Evolutionary conservation across 2,888 invertebrate species (phyloP), one percentile per base, ranked within the genome.

Genomic region (Gnatocerus cornutus): DNA sequence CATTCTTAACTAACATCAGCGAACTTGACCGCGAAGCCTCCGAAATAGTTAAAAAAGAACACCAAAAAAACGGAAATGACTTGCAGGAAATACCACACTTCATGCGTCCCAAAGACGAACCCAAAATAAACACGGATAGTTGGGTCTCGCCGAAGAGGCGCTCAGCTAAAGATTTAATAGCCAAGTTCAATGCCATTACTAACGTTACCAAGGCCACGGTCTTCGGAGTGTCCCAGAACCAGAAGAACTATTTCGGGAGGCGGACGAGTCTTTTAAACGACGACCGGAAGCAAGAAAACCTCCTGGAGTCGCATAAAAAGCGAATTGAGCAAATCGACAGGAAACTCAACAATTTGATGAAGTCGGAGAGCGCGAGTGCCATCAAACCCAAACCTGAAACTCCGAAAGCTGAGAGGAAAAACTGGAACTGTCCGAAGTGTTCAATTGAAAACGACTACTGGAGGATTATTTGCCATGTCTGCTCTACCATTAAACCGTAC

Each of bases 21-120:
- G 93, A 93, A 82, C 84, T 94, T 71, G 94, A 94, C 81, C 89
- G 91, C 75, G 92, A 94, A 83, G 93, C 93, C 0, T 89, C 91
- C 0, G 91, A 91, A 83, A 92, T 94, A 74, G 89, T 93, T 46
- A 89, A 89, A 80, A 80, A 78, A 75, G 77, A 75, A 16, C 73
- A 76, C 55, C 74, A 75, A 66, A 69, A 66, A 72, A 74, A 46
- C 52, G 71, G 67, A 48, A 65, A 69, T 14, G 74, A 70, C 14
- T 64, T 76, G 37, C 68, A 76, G 52, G 79, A 80, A 72, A 83
- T 84, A 69, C 84, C 85, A 0, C 82, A 82, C 64, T 85, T 85
- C 71, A 84, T 85, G 84, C 80, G 83, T 45, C 83, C 83, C 0
- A 84, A 80, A 76, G 78, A 78, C 37, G 78, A 82, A 27, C 59